These are phyloP conservation scores for Cosmia trapezina DNA, from an alignment of 2,888 invertebrate genomes.

Conservation along the genomic window DNA sequence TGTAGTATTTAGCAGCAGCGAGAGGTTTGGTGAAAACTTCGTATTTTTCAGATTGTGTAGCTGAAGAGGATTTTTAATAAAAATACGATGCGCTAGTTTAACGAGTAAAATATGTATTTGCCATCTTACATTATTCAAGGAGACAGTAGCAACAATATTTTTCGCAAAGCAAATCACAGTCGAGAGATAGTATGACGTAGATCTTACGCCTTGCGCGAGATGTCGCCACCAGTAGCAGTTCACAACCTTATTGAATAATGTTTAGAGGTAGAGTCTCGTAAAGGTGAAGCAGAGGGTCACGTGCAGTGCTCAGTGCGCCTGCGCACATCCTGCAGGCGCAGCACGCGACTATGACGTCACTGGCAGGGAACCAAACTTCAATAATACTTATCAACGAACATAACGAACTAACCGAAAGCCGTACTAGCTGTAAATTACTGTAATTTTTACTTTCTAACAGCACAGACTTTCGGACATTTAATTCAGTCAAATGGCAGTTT, in stretches of 20 bases:
- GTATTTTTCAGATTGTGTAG: too few relatives aligned
- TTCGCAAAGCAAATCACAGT: too few relatives aligned
- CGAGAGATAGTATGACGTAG: background rate
- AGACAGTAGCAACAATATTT: too few relatives aligned
- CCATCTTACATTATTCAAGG: too few relatives aligned
- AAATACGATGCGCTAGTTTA: too few relatives aligned
- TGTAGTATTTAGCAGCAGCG: too few relatives aligned
- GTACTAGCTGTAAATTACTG: constrained; percentile 18
- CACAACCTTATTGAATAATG: background rate
- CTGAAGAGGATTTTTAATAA: too few relatives aligned
- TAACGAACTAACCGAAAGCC: constrained; percentile 17
- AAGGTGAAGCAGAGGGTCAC: background rate
- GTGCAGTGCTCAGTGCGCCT: too few relatives aligned
- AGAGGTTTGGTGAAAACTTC: too few relatives aligned
- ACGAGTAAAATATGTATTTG: too few relatives aligned
- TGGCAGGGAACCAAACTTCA: constrained; percentile 12
- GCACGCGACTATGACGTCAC: constrained; percentile 12
- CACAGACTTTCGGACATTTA: constrained; percentile 19
- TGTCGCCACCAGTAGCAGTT: too few relatives aligned
- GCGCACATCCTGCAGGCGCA: background rate
- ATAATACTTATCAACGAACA: constrained; percentile 19
- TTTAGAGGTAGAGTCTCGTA: background rate
- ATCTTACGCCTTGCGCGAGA: too few relatives aligned
- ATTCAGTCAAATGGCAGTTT: constrained; percentile 24
- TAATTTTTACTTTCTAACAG: constrained; percentile 28